Evolutionary conservation across 2,797 vertebrate species (phyloP).

Genomic region (Phyllotis vaccarum): DNA sequence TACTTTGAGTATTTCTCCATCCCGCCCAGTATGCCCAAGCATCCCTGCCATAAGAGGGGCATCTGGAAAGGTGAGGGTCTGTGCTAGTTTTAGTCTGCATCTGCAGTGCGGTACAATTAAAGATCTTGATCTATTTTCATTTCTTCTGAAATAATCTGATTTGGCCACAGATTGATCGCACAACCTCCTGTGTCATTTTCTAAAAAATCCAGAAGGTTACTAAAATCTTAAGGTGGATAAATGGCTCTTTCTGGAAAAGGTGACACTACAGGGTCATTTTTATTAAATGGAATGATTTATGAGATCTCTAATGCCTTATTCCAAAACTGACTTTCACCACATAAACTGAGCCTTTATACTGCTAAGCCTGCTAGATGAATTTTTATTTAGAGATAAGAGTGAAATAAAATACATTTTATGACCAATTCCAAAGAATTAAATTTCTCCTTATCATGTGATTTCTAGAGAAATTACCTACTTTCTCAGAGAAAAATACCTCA

Average conservation of each 20-base stretch:
- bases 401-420: constrained; percentile 58
- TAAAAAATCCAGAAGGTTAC: constrained; percentile 61
- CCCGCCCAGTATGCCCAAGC: not conserved
- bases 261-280: constrained; percentile 42
- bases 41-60: not conserved
- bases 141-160: constrained; percentile 54
- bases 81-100: not conserved
- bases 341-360: constrained; percentile 42
- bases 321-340: constrained; percentile 34
- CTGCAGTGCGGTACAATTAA: not conserved
- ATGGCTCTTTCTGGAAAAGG: constrained; percentile 41
- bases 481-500: not conserved
- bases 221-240: constrained; percentile 12
- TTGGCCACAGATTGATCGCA: constrained; percentile 64
- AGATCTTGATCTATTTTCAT: constrained; percentile 60
- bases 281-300: constrained; percentile 58
- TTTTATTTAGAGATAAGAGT: constrained; percentile 55
- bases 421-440: constrained; percentile 37
- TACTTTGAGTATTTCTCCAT: not conserved
- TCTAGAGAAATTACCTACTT: not conserved
- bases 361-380: not conserved
- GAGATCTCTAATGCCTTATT: constrained; percentile 37
- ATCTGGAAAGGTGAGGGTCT: not conserved
- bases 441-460: constrained; percentile 33
- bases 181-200: constrained; percentile 45